These are phyloP conservation scores for Pseudomyrmex cubaensis DNA, from an alignment of 1,140 invertebrate genomes.

Conservation along the genomic window DNA sequence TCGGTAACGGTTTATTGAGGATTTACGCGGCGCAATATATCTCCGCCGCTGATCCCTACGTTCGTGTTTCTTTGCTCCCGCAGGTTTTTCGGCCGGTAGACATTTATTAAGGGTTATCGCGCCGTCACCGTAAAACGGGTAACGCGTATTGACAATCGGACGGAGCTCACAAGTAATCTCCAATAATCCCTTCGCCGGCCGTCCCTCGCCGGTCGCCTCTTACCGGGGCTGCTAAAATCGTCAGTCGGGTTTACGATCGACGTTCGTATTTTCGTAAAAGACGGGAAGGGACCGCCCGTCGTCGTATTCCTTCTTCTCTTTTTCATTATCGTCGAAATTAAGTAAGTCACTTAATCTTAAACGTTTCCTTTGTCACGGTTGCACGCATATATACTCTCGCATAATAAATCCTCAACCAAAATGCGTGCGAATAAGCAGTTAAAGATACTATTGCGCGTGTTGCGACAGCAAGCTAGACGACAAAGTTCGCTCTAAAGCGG, in stretches of 20 bases:
- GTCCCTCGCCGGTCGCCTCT: slow-evolving; percentile 19
- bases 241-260: slow-evolving; percentile 57
- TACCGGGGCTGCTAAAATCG: slow-evolving; percentile 44
- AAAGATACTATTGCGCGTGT: slow-evolving; percentile 17
- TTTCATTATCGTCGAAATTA: slow-evolving; percentile 24
- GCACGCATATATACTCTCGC: slow-evolving; percentile 1
- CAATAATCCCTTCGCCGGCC: slow-evolving; percentile 71
- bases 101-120: slow-evolving; percentile 77
- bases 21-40: slow-evolving; percentile 75
- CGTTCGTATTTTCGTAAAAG: slow-evolving; percentile 29
- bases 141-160: slow-evolving; percentile 76
- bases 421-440: slow-evolving; percentile 30
- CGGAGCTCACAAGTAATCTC: slow-evolving; percentile 75
- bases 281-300: slow-evolving; percentile 19
- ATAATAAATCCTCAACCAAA: too few species aligned
- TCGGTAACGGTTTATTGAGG: slow-evolving; percentile 75
- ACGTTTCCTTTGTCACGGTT: slow-evolving; percentile 10
- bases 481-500: not conserved
- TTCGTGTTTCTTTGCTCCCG: slow-evolving; percentile 73
- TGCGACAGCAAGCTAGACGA: slow-evolving; percentile 9
- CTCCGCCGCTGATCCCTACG: slow-evolving; percentile 72
- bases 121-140: slow-evolving; percentile 71
- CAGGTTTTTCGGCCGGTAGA: slow-evolving; percentile 73
- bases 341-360: slow-evolving; percentile 37
- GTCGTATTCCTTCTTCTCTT: not conserved